Base-by-base conservation (phyloP, 2,888 invertebrate species). In the Drosophila anomelani region DNA sequence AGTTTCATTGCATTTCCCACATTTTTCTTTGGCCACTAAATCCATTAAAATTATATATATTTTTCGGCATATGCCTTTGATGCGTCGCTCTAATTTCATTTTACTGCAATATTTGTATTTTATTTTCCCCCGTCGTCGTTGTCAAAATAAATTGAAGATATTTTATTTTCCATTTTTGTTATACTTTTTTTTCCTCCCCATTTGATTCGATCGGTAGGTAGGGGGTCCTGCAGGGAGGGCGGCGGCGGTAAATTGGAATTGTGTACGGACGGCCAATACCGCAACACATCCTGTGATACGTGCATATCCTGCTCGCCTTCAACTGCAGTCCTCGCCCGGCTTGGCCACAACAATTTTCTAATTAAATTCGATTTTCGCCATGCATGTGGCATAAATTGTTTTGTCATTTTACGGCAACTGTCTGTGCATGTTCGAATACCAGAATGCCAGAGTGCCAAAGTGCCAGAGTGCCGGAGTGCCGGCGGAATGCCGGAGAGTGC, bases 311-410 rank as follows among this genome's bases (percentile, higher is more conserved):
- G 69, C 46, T 47, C 68, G 55, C 57, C 61, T 62, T 55, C 64
- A 63, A 53, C 47, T 68, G 68, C 60, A 66, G 56, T 41, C 62
- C 49, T 39, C 53, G 46, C 53, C 46, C 38, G 23, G 62, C 51
- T 68, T 74, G 63, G 75, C 81, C 89, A 75, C 87, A 86, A 79
- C 85, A 84, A 86, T 86, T 89, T 86, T 89, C 87, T 86, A 89
- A 86, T 86, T 86, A 89, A 86, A 86, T 86, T 89, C 85, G 88
- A 89, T 85, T 86, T 85, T 85, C 85, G 80, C 82, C 82, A 88
- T 86, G 83, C 85, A 87, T 87, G 87, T 79, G 77, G 80, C 89
- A 86, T 86, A 87, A 86, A 86, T 89, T 86, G 88, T 88, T 85
- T 85, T 88, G 84, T 85, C 84, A 88, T 85, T 88, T 88, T 79